Conservation (phyloP, 2,113 vertebrate species). For the Bubalus kerabau region DNA sequence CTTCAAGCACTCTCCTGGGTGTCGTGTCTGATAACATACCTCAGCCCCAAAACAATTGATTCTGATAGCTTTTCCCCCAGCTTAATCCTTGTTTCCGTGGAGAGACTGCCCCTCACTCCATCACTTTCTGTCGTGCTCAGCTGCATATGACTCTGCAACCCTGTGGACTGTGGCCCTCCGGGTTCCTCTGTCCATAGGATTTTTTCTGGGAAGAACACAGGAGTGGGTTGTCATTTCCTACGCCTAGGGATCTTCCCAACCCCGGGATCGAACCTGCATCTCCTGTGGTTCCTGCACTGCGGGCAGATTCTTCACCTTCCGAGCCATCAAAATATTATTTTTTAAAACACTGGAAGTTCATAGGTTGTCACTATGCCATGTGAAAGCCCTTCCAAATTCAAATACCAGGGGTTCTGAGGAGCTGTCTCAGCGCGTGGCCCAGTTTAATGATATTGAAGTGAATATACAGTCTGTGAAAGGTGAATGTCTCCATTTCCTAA, state of each 20-base stretch:
- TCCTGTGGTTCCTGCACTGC: not conserved
- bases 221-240: not conserved
- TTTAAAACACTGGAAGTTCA: not conserved
- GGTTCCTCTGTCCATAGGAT: not conserved
- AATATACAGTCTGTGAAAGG: fast-evolving
- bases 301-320: not conserved
- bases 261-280: not conserved
- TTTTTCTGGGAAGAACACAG: not conserved
- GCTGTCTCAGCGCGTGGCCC: not conserved
- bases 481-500: fast-evolving
- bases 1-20: fast-evolving
- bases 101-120: not conserved
- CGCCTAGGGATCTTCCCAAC: not conserved
- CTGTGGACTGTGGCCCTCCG: not conserved
- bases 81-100: fast-evolving
- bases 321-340: not conserved
- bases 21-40: too few species aligned
- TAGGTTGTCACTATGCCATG: too few species aligned
- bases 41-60: fast-evolving
- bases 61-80: fast-evolving
- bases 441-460: fast-evolving
- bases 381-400: not conserved
- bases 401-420: not conserved
- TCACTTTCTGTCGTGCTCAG: not conserved
- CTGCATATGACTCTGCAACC: not conserved